These are phyloP conservation scores for Forbesichthys agassizii DNA, from an alignment of 2,113 vertebrate species.

Conservation along the genomic window DNA sequence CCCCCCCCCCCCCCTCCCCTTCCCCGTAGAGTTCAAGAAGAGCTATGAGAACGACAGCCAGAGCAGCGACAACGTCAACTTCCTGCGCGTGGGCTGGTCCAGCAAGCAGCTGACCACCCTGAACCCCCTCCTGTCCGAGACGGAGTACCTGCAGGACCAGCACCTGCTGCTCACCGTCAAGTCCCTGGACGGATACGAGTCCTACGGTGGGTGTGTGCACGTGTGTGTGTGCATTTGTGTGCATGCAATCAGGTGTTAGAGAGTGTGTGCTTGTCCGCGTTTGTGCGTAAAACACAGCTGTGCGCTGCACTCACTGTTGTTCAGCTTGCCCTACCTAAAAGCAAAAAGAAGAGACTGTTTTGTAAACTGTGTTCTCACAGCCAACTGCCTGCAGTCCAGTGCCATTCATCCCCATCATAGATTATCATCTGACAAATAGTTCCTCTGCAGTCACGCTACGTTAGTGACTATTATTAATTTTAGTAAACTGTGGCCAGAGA, in stretches of 20 bases:
- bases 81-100: constrained; percentile 95
- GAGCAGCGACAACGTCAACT: constrained; percentile 96
- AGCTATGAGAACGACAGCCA: constrained; percentile 95
- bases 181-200: constrained; percentile 93
- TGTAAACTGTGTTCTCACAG: too few species aligned
- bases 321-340: too few species aligned
- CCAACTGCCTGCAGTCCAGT: too few species aligned
- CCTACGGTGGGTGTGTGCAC: constrained; percentile 79
- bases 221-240: constrained; percentile 1
- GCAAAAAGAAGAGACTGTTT: too few species aligned
- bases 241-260: constrained; percentile 70
- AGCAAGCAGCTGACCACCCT: constrained; percentile 93
- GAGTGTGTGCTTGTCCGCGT: neutral
- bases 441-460: too few species aligned
- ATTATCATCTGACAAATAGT: too few species aligned
- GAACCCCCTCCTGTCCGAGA: constrained; percentile 94
- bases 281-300: neutral
- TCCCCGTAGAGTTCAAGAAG: constrained; percentile 89
- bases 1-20: neutral
- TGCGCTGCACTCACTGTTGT: too few species aligned
- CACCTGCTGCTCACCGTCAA: constrained; percentile 95
- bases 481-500: too few species aligned
- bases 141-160: constrained; percentile 97
- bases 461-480: too few species aligned
- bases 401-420: too few species aligned